phyloP scores from a whole-genome alignment of 1,140 invertebrate species.

The Argopecten irradians region DNA sequence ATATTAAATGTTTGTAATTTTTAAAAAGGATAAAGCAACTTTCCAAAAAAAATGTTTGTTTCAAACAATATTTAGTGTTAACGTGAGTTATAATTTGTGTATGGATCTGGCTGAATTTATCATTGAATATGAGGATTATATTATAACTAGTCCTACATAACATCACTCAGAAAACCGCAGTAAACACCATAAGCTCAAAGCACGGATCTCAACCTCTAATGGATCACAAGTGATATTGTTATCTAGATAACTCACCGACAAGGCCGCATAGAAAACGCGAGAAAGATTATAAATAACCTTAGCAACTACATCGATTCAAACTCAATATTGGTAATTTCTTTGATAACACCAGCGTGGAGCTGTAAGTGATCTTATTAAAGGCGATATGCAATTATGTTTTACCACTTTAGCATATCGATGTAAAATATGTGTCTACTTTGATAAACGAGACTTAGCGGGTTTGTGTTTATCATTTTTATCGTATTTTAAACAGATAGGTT shows the following conservation, averaged over 20 bases:
- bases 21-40: too few relatives aligned
- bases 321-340: not conserved
- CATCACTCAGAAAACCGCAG: not conserved
- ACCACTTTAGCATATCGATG: too few relatives aligned
- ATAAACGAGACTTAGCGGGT: too few relatives aligned
- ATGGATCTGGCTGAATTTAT: too few relatives aligned
- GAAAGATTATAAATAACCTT: not conserved
- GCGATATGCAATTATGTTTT: not conserved
- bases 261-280: not conserved
- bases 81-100: too few relatives aligned
- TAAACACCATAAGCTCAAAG: not conserved
- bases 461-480: too few relatives aligned
- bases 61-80: too few relatives aligned
- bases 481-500: too few relatives aligned
- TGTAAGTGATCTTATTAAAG: not conserved
- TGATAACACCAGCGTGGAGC: not conserved
- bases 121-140: too few relatives aligned
- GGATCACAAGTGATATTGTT: not conserved
- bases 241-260: not conserved
- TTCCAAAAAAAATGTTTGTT: too few relatives aligned
- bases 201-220: not conserved
- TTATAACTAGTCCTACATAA: not conserved
- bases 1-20: too few relatives aligned
- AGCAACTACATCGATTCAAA: not conserved
- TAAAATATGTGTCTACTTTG: too few relatives aligned